phyloP scores from a whole-genome alignment of 2,888 invertebrate genomes.

The Stenodera caucasica region DNA sequence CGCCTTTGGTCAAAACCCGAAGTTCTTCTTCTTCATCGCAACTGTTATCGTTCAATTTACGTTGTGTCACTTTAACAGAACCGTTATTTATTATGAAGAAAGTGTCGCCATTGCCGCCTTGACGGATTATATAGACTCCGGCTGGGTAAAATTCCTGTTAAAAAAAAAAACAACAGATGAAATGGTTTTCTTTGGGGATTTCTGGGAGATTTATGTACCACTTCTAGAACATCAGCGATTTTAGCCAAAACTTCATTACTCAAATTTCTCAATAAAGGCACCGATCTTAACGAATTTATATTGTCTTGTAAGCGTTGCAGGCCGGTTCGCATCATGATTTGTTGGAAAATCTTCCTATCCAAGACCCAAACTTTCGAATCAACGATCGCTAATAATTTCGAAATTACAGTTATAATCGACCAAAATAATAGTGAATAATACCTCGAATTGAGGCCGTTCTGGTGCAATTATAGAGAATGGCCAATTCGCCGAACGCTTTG shows the following conservation, averaged over 20 bases:
- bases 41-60: slow-evolving; percentile 50
- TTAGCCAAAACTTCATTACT: slow-evolving; percentile 64
- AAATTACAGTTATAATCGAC: no score
- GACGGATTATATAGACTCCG: slow-evolving; percentile 66
- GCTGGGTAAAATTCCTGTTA: slow-evolving; percentile 64
- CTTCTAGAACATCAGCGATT: slow-evolving; percentile 71
- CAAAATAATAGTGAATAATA: no score
- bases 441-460: slow-evolving; percentile 68
- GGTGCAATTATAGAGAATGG: slow-evolving; percentile 75
- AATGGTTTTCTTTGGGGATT: no score
- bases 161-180: slow-evolving; percentile 27
- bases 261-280: slow-evolving; percentile 63
- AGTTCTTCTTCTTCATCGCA: slow-evolving; percentile 60
- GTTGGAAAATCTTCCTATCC: slow-evolving; percentile 69
- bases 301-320: slow-evolving; percentile 68
- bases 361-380: slow-evolving; percentile 70
- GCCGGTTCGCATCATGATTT: slow-evolving; percentile 72
- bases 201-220: slow-evolving; percentile 57
- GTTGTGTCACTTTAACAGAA: slow-evolving; percentile 60
- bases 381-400: slow-evolving; percentile 58
- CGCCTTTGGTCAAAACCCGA: slow-evolving; percentile 61
- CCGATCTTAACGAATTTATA: slow-evolving; percentile 66
- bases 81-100: slow-evolving; percentile 69
- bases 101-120: slow-evolving; percentile 66
- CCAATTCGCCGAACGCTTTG: slow-evolving; percentile 70